phyloP scores from a whole-genome alignment of 2,797 vertebrate species.

The Limosa lapponica region DNA sequence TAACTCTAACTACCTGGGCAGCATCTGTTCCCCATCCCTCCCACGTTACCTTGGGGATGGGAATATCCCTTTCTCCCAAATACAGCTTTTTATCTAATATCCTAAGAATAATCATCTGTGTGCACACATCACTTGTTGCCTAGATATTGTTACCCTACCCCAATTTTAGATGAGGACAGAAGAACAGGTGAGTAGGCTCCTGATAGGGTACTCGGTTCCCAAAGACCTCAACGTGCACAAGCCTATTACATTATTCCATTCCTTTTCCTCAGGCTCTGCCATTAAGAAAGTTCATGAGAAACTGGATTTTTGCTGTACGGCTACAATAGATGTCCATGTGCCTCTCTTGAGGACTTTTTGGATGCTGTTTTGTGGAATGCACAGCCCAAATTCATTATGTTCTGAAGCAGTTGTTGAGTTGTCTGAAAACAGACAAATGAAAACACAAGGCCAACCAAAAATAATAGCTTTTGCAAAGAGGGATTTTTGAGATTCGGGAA shows the following conservation, averaged over 20 bases:
- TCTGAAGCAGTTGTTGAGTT: not conserved
- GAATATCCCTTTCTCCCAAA: not conserved
- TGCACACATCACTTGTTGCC: not conserved
- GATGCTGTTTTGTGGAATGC: not conserved
- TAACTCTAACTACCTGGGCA: not conserved
- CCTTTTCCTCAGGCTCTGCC: not conserved
- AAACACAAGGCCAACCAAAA: constrained; percentile 29
- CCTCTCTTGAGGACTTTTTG: not conserved
- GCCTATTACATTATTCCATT: not conserved
- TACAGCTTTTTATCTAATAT: not conserved
- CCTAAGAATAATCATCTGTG: not conserved
- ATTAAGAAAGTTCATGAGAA: not conserved
- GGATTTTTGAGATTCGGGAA: constrained; percentile 9
- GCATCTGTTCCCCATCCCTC: not conserved
- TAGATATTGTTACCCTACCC: not conserved
- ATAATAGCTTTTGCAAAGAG: not conserved
- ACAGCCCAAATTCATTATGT: constrained; percentile 3
- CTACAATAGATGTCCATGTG: not conserved
- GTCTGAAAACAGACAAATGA: constrained; percentile 28
- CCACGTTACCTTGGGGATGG: not conserved
- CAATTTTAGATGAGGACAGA: not conserved
- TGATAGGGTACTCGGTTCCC: not conserved
- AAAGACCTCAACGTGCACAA: not conserved
- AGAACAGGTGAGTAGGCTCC: not conserved
- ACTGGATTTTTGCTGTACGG: not conserved